These are phyloP conservation scores for Columba guinea DNA, from an alignment of 2,797 vertebrate species.

Conservation along the genomic window DNA sequence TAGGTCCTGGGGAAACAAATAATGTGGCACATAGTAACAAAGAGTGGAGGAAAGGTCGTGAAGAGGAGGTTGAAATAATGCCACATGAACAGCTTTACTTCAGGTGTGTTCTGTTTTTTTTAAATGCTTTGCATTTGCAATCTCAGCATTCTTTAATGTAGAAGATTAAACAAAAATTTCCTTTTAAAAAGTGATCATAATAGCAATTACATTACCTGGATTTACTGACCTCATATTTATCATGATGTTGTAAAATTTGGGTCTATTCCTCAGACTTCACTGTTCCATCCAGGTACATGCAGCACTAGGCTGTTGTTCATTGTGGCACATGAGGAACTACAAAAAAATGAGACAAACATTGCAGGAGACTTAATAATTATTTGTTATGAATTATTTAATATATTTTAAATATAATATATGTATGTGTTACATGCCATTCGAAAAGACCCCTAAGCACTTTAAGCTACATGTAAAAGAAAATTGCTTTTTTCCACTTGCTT, in stretches of 20 bases:
- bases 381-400: background rate
- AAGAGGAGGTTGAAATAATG: conserved; percentile 14
- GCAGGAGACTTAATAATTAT: conserved; percentile 7
- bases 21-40: background rate
- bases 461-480: conserved; percentile 16
- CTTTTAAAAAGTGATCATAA: background rate
- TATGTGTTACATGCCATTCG: background rate
- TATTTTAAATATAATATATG: background rate
- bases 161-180: conserved; percentile 29
- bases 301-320: background rate
- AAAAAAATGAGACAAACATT: background rate
- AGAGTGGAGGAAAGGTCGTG: conserved; percentile 15
- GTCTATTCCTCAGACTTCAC: background rate
- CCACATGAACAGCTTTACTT: conserved; percentile 11
- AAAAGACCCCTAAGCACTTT: conserved; percentile 30
- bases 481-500: conserved; percentile 53
- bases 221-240: background rate
- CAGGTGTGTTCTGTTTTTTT: conserved; percentile 35
- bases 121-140: conserved; percentile 25
- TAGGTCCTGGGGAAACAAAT: conserved; percentile 12
- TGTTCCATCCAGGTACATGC: background rate
- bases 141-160: conserved; percentile 40
- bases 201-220: background rate
- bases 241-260: background rate
- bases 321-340: background rate